Evolutionary conservation across 2,888 invertebrate genomes (phyloP), one percentile per base, ranked within the genome.

Genomic region (Stenichneumon culpator): DNA sequence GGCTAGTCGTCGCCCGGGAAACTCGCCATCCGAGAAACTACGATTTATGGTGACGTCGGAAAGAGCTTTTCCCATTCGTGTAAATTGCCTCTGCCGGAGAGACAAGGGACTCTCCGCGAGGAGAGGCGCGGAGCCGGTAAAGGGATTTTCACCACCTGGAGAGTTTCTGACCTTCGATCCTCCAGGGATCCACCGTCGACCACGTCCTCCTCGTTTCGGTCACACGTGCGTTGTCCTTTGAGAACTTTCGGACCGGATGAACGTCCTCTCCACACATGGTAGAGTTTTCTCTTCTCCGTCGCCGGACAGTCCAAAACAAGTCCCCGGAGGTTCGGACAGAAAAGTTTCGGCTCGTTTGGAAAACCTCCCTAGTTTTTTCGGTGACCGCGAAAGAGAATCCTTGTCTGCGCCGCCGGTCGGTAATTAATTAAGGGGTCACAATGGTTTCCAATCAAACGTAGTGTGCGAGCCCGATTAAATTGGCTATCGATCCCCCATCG

Each of bases 151-250:
- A n/a, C 50, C 32, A 25, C 50, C 19, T 44, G 68, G n/a, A 60
- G 47, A 78, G 73, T 79, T 79, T 52, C 32, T 16, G 79, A 54
- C 69, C 52, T 74, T 79, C 28, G 52, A 79, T 79, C 63, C 69
- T 47, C 79, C 32, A 39, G 69, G 44, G 83, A 69, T 52, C 44
- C 63, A 5, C 32, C 44, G 60, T 16, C 60, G 14, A 16, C 25
- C 60, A 25, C 14, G 60, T 60, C 32, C 6, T 63, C n/a, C 16
- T n/a, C 63, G 63, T 63, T 19, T 16, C 52, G 7, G 69, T 28
- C n/a, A 50, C 50, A 52, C 25, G 28, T 28, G 69, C 50, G 28
- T 28, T 28, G n/a, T 50, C 28, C 19, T 52, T n/a, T 25, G 32
- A n/a, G 32, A 52, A 70, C 52, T 70, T 52, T 52, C 50, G n/a